These are phyloP conservation scores for Agriopis marginaria DNA, from an alignment of 2,888 invertebrate genomes.

Conservation along the genomic window DNA sequence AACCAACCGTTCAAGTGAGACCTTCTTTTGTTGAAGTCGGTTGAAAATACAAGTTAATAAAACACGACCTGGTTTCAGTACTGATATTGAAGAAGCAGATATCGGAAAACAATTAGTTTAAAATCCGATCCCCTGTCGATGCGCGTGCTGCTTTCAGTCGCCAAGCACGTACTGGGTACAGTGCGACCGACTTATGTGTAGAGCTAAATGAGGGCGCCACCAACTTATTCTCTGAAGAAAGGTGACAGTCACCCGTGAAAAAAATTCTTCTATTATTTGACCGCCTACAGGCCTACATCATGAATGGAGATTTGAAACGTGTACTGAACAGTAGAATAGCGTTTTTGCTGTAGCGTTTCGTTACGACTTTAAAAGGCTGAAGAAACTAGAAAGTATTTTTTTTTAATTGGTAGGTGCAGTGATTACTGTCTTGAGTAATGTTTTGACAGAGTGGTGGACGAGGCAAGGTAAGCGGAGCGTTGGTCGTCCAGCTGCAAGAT, in stretches of 20 bases:
- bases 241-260: too few relatives aligned
- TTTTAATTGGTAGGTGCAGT: too few relatives aligned
- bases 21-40: too few relatives aligned
- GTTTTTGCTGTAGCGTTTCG: too few relatives aligned
- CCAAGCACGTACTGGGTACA: slow-evolving; percentile 17
- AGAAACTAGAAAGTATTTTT: too few relatives aligned
- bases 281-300: background rate
- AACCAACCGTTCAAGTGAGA: too few relatives aligned
- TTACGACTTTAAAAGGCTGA: too few relatives aligned
- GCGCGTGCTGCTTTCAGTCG: slow-evolving; percentile 12
- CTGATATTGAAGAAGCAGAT: slow-evolving; percentile 14
- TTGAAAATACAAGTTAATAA: background rate
- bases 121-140: slow-evolving; percentile 37
- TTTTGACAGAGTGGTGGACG: too few relatives aligned
- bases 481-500: too few relatives aligned
- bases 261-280: background rate
- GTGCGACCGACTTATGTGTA: background rate
- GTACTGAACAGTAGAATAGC: slow-evolving; percentile 30
- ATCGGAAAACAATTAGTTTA: slow-evolving; percentile 45
- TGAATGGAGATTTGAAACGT: slow-evolving; percentile 26
- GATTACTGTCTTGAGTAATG: too few relatives aligned
- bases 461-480: too few relatives aligned
- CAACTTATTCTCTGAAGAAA: background rate
- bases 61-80: slow-evolving; percentile 12
- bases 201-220: background rate